These are phyloP conservation scores for Galeruca laticollis DNA, from an alignment of 2,888 invertebrate genomes.

Conservation along the genomic window DNA sequence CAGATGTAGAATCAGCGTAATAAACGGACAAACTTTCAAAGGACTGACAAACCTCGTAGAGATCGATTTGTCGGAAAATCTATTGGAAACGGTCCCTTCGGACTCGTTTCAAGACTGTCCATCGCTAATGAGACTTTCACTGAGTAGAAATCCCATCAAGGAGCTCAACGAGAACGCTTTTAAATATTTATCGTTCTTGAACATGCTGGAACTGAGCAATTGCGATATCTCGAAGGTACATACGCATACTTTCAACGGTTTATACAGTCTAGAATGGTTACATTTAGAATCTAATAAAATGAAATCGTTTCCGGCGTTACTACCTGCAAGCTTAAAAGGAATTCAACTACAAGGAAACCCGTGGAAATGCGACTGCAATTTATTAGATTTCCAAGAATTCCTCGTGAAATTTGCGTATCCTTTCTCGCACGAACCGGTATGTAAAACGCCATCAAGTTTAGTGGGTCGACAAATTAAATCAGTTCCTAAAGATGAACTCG, in stretches of 20 bases:
- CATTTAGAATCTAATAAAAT: conserved; percentile 86
- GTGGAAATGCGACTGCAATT: conserved; percentile 89
- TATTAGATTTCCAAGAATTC: conserved; percentile 84
- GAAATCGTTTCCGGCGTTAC: conserved; percentile 75
- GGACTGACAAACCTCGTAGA: conserved; percentile 90
- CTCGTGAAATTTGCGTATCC: conserved; percentile 81
- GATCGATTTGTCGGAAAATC: conserved; percentile 87
- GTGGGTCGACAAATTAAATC: conserved; percentile 72
- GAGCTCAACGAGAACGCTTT: conserved; percentile 80
- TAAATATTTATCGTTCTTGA: conserved; percentile 79
- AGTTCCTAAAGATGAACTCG: conserved; percentile 77
- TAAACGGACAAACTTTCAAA: conserved; percentile 84
- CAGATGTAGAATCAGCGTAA: conserved; percentile 81
- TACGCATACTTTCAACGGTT: conserved; percentile 83
- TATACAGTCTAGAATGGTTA: conserved; percentile 86
- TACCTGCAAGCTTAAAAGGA: conserved; percentile 83
- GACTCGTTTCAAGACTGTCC: conserved; percentile 83
- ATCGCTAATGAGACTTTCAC: conserved; percentile 84
- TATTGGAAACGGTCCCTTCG: conserved; percentile 81
- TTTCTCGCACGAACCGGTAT: conserved; percentile 82
- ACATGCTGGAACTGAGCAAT: conserved; percentile 83
- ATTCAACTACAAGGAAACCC: conserved; percentile 87
- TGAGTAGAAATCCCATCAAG: conserved; percentile 86
- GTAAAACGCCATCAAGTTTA: conserved; percentile 77
- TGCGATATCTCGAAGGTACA: conserved; percentile 84